Base-by-base conservation (phyloP, 1,140 invertebrate species). In the Panagrolaimus sp. region DNA sequence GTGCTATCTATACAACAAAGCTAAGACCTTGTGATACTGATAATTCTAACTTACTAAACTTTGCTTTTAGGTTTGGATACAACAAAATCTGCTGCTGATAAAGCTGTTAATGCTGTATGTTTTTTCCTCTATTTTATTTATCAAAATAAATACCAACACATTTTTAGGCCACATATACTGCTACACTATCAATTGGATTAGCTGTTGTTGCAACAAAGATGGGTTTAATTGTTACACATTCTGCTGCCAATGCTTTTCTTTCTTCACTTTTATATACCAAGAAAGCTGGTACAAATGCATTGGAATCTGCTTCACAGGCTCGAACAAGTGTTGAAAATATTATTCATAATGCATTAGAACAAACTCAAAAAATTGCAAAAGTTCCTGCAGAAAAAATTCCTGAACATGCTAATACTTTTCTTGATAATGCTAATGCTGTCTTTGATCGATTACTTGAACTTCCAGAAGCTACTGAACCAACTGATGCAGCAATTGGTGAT, bases 251-350 rank as follows among this genome's bases (percentile, higher is more conserved):
- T 65, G 11, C 74, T 31, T 31, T 73, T 1, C 51, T 73, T 16
- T 73, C 74, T 25, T 62, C 72, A 31, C 20, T 73, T 20, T 70
- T 73, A 31, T 62, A 46, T 9, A 74, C 72, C 11, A 73, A 73
- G 31, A 45, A 73, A 43, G 57, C 47, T 3, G 65, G 72, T 0
- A 61, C 25, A 20, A 44, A 44, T 1, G 48, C 46, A 5, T 46
- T 53, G 25, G 16, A n/a, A 13, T 44, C 44, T 11, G 7, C 57
- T 11, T 31, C 48, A 20, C 47, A 43, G 9, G 43, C 46, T 5
- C 67, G 74, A 46, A 23, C 70, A 13, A 53, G 44, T 4, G 53
- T 74, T 14, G 72, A 73, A 46, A 38, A 69, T 27, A 42, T 44
- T 46, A 67, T 73, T 16, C 65, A 62, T 11, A 44, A 61, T 31